These are phyloP conservation scores for Myotis yumanensis DNA, from an alignment of 2,113 vertebrate genomes.

Conservation along the genomic window DNA sequence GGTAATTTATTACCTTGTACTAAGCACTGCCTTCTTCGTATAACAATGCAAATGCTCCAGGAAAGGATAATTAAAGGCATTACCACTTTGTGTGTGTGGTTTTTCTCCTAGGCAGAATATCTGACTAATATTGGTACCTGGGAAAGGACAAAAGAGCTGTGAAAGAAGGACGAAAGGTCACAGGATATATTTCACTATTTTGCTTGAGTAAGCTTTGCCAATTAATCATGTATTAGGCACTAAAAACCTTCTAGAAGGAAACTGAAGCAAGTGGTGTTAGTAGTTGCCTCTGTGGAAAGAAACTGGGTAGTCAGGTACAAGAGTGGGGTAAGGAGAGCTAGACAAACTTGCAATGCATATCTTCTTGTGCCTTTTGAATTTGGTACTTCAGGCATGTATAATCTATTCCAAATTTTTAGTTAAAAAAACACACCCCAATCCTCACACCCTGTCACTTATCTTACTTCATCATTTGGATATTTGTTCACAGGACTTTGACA, in stretches of 20 bases:
- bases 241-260: slow-evolving; percentile 21
- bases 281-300: background rate
- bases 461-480: background rate
- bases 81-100: background rate
- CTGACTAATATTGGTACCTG: background rate
- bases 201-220: background rate
- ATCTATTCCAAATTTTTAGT: background rate
- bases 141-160: slow-evolving; percentile 2
- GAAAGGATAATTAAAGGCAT: slow-evolving; percentile 14
- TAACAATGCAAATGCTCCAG: slow-evolving; percentile 6
- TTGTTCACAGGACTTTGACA: background rate
- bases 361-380: background rate
- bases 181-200: slow-evolving; percentile 44
- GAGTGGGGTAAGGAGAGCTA: accelerated
- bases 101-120: background rate
- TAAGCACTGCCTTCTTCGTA: slow-evolving; percentile 19
- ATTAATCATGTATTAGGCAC: slow-evolving; percentile 43
- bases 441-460: background rate
- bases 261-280: background rate
- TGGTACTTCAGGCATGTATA: background rate
- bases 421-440: background rate
- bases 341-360: background rate
- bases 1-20: background rate
- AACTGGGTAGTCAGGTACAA: background rate
- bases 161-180: background rate